Evolutionary conservation across 2,113 vertebrate genomes (phyloP).

Genomic region (Larimichthys polyactis): DNA sequence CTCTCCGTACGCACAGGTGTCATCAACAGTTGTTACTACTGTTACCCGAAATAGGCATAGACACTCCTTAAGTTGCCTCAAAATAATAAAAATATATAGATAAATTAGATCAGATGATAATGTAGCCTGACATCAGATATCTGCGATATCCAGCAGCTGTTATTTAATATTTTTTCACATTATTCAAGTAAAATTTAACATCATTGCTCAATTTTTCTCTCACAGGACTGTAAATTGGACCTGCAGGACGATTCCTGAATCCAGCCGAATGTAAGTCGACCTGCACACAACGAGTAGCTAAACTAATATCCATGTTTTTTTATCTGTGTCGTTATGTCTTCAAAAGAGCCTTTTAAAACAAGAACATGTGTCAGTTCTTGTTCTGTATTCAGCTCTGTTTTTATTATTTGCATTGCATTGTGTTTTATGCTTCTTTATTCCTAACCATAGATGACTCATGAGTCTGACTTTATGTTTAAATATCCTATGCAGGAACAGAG

Average conservation of each 20-base stretch:
- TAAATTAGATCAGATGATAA: not conserved
- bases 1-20: not conserved
- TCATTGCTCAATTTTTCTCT: slow-evolving; percentile 61
- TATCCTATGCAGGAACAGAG: slow-evolving; percentile 97
- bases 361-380: not conserved
- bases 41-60: not conserved
- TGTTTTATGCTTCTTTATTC: slow-evolving; percentile 1
- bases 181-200: not conserved
- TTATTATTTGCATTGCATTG: slow-evolving; percentile 3
- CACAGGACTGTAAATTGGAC: slow-evolving; percentile 88
- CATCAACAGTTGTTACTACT: not conserved
- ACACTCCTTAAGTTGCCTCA: not conserved
- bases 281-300: not conserved
- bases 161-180: not conserved
- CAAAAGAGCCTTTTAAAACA: not conserved
- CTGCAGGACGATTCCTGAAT: slow-evolving; percentile 89
- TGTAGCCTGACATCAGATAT: not conserved
- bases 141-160: not conserved
- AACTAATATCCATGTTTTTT: slow-evolving; percentile 19
- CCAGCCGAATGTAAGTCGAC: slow-evolving; percentile 97
- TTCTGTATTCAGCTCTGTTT: not conserved
- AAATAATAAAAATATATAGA: not conserved
- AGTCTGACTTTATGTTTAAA: slow-evolving; percentile 85
- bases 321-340: not conserved
- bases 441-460: slow-evolving; percentile 57